Conservation (phyloP, 2,113 vertebrate genomes). For the Thalassoma bifasciatum region DNA sequence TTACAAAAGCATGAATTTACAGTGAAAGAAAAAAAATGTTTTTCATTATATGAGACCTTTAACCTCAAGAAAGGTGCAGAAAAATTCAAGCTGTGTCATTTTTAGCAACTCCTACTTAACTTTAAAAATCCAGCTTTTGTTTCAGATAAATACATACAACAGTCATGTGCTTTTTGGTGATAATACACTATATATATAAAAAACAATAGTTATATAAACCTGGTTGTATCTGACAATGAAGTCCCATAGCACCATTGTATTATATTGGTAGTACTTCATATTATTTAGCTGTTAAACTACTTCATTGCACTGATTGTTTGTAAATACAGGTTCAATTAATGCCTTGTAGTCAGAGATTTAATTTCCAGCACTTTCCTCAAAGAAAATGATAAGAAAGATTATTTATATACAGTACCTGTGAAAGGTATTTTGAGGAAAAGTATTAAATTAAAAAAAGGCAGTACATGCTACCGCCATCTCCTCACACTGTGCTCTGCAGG, state of each 20-base stretch:
- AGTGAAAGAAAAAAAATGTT: no score
- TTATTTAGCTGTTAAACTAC: slow-evolving; percentile 28
- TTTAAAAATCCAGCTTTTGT: slow-evolving; percentile 11
- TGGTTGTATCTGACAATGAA: slow-evolving; percentile 29
- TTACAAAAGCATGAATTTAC: no score
- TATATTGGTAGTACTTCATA: slow-evolving; percentile 45
- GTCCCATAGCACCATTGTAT: slow-evolving; percentile 51
- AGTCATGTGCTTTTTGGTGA: slow-evolving; percentile 18
- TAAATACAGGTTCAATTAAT: neutral
- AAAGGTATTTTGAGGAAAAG: slow-evolving; percentile 28
- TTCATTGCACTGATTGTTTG: slow-evolving; percentile 24
- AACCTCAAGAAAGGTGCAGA: slow-evolving; percentile 11
- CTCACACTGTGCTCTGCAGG: neutral
- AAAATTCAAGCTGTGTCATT: neutral
- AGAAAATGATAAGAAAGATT: slow-evolving; percentile 25
- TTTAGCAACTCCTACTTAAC: neutral
- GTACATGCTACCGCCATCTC: neutral
- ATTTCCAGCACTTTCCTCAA: slow-evolving; percentile 21
- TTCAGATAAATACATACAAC: neutral
- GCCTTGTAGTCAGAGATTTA: neutral
- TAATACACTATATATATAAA: neutral
- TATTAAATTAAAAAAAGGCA: slow-evolving; percentile 32
- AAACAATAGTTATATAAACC: slow-evolving; percentile 8
- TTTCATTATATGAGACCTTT: neutral
- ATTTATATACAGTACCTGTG: slow-evolving; percentile 57